phyloP scores from a whole-genome alignment of 2,888 invertebrate genomes.

The Drosophila kokeensis region DNA sequence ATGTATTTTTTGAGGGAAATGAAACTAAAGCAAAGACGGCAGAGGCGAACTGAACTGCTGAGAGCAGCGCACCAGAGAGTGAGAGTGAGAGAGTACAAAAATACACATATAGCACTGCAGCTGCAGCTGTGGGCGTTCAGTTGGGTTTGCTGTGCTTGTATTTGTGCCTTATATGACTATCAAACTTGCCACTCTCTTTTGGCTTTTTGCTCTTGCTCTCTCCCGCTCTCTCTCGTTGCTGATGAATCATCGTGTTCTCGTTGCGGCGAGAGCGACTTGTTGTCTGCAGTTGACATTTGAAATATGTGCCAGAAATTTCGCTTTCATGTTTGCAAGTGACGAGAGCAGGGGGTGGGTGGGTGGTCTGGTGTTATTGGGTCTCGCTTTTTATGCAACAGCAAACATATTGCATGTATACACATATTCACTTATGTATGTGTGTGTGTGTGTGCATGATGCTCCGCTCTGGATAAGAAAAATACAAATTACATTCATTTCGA shows the following conservation, averaged over 20 bases:
- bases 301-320: constrained; percentile 81
- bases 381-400: constrained; percentile 63
- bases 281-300: constrained; percentile 68
- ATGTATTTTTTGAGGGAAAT: constrained; percentile 34
- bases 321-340: constrained; percentile 68
- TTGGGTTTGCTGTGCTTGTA: constrained; percentile 31
- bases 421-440: constrained; percentile 8
- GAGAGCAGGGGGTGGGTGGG: constrained; percentile 4
- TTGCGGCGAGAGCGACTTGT: constrained; percentile 55
- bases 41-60: constrained; percentile 29
- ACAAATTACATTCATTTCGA: constrained; percentile 53
- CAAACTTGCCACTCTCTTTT: constrained; percentile 15
- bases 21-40: constrained; percentile 18
- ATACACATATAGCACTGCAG: constrained; percentile 32
- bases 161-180: constrained; percentile 40
- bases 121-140: constrained; percentile 27
- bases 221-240: constrained; percentile 6
- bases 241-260: constrained; percentile 62
- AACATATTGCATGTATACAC: constrained; percentile 25
- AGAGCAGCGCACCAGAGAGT: constrained; percentile 15
- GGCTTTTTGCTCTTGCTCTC: constrained; percentile 6
- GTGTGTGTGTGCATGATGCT: constrained; percentile 7
- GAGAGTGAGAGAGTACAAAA: neutral
- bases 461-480: constrained; percentile 18
- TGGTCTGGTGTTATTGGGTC: constrained; percentile 3